These are phyloP conservation scores for Hyperoplus immaculatus DNA, from an alignment of 2,797 vertebrate genomes.

Conservation along the genomic window DNA sequence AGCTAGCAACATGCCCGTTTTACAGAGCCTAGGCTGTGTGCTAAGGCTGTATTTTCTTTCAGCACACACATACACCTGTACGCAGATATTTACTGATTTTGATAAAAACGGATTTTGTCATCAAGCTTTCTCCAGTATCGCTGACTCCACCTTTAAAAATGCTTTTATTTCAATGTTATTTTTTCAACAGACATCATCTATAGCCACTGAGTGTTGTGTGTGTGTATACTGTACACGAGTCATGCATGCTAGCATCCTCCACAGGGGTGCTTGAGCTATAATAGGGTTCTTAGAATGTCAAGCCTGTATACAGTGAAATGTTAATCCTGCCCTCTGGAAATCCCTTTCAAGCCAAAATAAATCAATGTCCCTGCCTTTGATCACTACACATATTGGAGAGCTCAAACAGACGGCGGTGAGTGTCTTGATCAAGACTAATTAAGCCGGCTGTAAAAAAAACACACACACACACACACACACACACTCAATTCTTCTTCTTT, in stretches of 20 bases:
- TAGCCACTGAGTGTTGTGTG: slow-evolving; percentile 16
- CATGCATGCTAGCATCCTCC: slow-evolving; percentile 28
- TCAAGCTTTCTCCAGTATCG: too few relatives aligned
- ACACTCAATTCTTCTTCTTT: slow-evolving; percentile 5
- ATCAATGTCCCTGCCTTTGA: slow-evolving; percentile 80
- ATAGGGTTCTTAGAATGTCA: slow-evolving; percentile 64
- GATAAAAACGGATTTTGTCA: too few relatives aligned
- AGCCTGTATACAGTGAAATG: slow-evolving; percentile 71
- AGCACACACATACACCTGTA: too few relatives aligned
- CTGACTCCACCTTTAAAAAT: neutral
- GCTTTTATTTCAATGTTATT: neutral
- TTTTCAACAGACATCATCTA: neutral
- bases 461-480: slow-evolving; percentile 23
- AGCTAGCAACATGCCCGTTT: too few relatives aligned
- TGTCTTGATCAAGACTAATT: slow-evolving; percentile 79
- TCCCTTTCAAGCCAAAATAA: slow-evolving; percentile 81
- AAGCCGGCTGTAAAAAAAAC: slow-evolving; percentile 59
- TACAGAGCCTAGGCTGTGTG: too few relatives aligned
- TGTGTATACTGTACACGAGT: slow-evolving; percentile 25
- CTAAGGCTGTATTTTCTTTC: too few relatives aligned
- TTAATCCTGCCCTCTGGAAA: slow-evolving; percentile 83
- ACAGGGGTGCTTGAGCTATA: slow-evolving; percentile 30
- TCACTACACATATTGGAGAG: slow-evolving; percentile 67
- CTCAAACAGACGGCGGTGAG: slow-evolving; percentile 79
- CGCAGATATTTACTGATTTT: too few relatives aligned